A percentile compares a stretch with the other conserved stretches of the same genome.
Conservation (phyloP, 2,797 vertebrate species). For the Enteromius viviparus region DNA sequence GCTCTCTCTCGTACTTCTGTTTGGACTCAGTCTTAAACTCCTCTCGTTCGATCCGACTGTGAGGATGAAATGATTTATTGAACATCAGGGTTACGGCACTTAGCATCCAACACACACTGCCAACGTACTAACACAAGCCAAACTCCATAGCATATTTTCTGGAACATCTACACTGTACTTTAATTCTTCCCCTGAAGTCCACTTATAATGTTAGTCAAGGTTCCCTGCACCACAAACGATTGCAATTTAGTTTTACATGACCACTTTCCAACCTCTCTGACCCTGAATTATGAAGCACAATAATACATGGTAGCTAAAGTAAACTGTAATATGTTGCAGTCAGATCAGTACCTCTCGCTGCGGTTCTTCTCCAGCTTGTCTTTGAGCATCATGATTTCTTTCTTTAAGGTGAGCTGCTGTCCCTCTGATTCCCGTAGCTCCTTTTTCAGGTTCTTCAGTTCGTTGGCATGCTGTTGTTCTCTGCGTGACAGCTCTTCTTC, state of each 20-base stretch:
- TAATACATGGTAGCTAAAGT: not conserved
- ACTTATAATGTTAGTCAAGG: not conserved
- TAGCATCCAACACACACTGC: not conserved
- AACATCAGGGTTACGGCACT: slow-evolving; percentile 6
- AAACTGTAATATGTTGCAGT: not conserved
- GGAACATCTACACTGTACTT: not conserved
- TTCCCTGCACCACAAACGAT: not conserved
- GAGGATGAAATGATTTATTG: slow-evolving; percentile 9
- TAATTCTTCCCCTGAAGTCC: not conserved
- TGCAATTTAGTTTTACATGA: slow-evolving; percentile 20
- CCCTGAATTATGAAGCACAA: not conserved
- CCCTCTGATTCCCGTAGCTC: slow-evolving; percentile 92
- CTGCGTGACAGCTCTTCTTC: slow-evolving; percentile 92
- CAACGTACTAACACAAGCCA: slow-evolving; percentile 7
- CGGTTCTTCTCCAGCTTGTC: slow-evolving; percentile 97
- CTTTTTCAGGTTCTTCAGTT: slow-evolving; percentile 92
- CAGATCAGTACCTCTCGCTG: slow-evolving; percentile 84
- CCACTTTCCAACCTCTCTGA: not conserved
- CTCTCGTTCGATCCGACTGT: slow-evolving; percentile 90
- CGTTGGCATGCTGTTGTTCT: slow-evolving; percentile 85
- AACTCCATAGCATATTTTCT: not conserved
- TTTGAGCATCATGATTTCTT: slow-evolving; percentile 94
- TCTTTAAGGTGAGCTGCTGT: slow-evolving; percentile 92
- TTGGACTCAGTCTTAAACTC: slow-evolving; percentile 93
- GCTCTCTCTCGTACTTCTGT: slow-evolving; percentile 93